Conservation (phyloP, 2,797 vertebrate species). For the Myioborus miniatus region DNA sequence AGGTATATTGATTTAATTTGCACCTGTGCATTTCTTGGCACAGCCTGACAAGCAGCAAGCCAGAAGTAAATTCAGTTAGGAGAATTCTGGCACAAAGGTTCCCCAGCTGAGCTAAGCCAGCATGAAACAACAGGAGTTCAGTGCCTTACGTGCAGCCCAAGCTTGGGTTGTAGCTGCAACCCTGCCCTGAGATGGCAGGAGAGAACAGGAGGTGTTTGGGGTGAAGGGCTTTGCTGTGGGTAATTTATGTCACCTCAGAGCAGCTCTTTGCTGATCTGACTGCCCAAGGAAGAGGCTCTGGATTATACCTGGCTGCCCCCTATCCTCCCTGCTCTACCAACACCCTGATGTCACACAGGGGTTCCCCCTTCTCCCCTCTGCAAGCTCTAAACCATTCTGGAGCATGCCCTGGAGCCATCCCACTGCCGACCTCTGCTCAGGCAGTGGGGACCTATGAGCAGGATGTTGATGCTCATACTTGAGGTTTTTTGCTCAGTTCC, state of each 20-base stretch:
- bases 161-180: neutral
- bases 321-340: neutral
- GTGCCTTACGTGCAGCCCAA: neutral
- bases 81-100: slow-evolving; percentile 44
- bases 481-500: neutral
- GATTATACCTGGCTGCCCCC: neutral
- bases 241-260: neutral
- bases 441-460: neutral
- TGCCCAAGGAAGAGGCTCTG: neutral
- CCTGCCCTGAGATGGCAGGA: neutral
- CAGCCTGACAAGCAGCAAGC: neutral
- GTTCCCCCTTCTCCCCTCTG: neutral
- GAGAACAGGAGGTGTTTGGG: neutral
- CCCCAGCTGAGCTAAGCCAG: slow-evolving; percentile 13
- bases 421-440: fast-evolving
- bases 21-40: slow-evolving; percentile 57
- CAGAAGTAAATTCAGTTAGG: slow-evolving; percentile 30
- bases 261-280: neutral
- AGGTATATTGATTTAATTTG: slow-evolving; percentile 53
- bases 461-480: neutral
- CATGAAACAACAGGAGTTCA: neutral
- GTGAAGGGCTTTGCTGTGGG: neutral
- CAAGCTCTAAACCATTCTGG: fast-evolving
- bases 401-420: fast-evolving
- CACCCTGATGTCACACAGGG: neutral